phyloP scores from a whole-genome alignment of 2,797 vertebrate genomes.

The Lindbergichthys nudifrons region DNA sequence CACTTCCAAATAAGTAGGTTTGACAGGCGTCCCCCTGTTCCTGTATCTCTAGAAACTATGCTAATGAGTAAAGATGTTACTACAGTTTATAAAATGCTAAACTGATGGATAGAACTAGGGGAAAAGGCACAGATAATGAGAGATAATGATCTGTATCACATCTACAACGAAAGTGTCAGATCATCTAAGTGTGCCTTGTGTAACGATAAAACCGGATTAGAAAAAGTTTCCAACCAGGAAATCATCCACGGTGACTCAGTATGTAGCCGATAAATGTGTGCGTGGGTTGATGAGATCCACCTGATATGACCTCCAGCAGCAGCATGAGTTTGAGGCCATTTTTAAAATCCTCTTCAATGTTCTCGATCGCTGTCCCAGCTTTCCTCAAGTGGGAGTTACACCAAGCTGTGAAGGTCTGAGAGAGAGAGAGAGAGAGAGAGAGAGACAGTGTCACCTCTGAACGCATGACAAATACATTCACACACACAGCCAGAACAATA shows the following conservation, averaged over 20 bases:
- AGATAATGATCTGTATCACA: background rate
- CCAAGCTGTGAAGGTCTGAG: slow-evolving; percentile 93
- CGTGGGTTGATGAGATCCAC: slow-evolving; percentile 63
- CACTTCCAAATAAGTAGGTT: no score
- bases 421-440: background rate
- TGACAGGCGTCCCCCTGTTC: background rate
- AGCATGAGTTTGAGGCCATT: slow-evolving; percentile 95
- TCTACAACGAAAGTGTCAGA: background rate
- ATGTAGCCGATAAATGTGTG: background rate
- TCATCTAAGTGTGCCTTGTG: background rate
- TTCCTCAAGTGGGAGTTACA: slow-evolving; percentile 95
- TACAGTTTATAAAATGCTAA: background rate
- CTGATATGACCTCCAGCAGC: slow-evolving; percentile 93
- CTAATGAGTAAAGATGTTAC: background rate
- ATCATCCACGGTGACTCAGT: background rate
- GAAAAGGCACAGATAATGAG: background rate
- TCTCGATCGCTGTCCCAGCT: slow-evolving; percentile 93
- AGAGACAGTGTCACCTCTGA: background rate
- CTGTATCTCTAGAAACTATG: background rate
- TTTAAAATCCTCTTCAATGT: slow-evolving; percentile 93
- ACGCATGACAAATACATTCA: slow-evolving; percentile 3
- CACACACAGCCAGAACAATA: background rate
- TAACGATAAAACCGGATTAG: background rate
- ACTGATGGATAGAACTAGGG: background rate
- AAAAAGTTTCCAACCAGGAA: background rate